A percentile compares a stretch with the other conserved stretches of the same genome.
These are phyloP conservation scores for Pteropus alecto DNA, from an alignment of 2,113 vertebrate species.

Conservation along the genomic window DNA sequence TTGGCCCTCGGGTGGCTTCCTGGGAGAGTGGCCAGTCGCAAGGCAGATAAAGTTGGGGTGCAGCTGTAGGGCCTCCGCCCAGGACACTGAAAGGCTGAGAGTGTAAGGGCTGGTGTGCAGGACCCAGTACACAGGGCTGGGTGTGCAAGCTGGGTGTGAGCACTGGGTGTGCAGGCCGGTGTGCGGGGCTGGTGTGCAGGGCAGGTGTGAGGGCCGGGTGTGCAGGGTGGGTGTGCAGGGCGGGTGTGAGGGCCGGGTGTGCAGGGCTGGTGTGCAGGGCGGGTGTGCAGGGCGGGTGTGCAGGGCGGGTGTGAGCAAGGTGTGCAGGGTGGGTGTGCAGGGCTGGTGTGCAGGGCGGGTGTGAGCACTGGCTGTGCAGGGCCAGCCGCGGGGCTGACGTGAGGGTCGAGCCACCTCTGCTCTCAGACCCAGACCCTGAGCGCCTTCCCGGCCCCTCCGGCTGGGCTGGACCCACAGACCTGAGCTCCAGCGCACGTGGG, in stretches of 20 bases:
- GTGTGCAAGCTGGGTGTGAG: background rate
- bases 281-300: background rate
- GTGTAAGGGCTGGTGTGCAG: background rate
- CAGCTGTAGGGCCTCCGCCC: too few relatives aligned
- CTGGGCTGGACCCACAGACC: background rate
- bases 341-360: background rate
- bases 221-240: background rate
- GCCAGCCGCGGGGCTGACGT: too few relatives aligned
- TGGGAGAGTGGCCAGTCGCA: background rate
- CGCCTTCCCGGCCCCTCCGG: accelerated
- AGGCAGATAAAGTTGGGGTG: background rate
- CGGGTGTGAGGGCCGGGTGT: background rate
- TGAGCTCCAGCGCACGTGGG: background rate
- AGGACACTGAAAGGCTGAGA: too few relatives aligned
- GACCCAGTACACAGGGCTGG: too few relatives aligned
- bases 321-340: background rate
- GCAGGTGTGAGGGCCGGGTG: background rate
- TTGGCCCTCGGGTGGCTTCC: background rate
- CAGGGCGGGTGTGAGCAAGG: background rate
- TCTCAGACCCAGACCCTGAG: accelerated
- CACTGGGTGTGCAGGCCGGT: too few relatives aligned
- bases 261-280: too few relatives aligned
- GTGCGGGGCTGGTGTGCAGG: background rate
- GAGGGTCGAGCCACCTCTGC: accelerated
- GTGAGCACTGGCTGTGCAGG: background rate